A percentile compares a stretch with the other conserved stretches of the same genome.
phyloP scores from a whole-genome alignment of 2,113 vertebrate species.

The Pterocles burchelli region DNA sequence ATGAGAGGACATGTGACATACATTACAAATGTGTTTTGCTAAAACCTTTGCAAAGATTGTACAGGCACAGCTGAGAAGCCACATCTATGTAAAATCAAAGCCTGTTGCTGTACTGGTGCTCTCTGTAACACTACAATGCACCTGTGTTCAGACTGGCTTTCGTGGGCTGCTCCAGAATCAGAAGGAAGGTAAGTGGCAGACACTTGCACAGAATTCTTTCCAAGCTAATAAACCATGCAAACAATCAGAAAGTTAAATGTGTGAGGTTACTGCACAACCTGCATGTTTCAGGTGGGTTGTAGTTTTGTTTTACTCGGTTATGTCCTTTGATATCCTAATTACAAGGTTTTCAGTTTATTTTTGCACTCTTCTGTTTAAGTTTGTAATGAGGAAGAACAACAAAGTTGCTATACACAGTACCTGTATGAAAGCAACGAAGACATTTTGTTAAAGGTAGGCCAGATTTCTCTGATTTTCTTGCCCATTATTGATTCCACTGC shows the following conservation, averaged over 20 bases:
- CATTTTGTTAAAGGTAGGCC: background rate
- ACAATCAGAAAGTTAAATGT: background rate
- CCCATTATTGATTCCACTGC: background rate
- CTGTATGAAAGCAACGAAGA: background rate
- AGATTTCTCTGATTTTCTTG: background rate
- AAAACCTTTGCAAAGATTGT: background rate
- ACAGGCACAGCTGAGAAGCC: background rate
- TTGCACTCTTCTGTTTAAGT: background rate
- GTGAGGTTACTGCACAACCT: background rate
- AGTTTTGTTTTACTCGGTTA: background rate
- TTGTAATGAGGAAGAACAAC: background rate
- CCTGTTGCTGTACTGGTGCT: background rate
- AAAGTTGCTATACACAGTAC: background rate
- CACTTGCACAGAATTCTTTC: rapidly evolving
- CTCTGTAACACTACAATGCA: background rate
- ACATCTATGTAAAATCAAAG: background rate
- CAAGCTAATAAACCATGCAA: background rate
- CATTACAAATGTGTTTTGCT: background rate
- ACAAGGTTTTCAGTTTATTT: background rate
- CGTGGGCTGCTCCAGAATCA: background rate
- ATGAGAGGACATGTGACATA: background rate
- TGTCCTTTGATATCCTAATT: background rate
- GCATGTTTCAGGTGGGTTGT: background rate
- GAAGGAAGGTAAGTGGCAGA: background rate
- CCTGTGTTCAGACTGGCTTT: background rate